Conservation (phyloP, 1,140 invertebrate genomes). For the Ectropis grisescens region DNA sequence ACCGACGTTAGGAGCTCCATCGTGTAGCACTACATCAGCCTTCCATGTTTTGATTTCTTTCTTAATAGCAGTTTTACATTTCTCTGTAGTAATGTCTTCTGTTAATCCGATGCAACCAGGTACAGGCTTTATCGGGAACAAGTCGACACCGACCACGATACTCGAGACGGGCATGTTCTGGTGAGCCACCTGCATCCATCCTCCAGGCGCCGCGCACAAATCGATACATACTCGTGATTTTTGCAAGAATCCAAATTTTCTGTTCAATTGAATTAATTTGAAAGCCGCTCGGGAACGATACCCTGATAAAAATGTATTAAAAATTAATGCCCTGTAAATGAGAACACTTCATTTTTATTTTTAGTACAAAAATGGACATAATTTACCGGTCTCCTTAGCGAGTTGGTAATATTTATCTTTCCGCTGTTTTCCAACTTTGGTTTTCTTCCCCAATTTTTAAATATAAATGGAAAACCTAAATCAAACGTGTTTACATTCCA, state of each 20-base stretch:
- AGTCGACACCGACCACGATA: slow-evolving; percentile 94
- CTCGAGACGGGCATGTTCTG: slow-evolving; percentile 98
- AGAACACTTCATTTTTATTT: no score
- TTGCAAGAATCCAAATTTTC: slow-evolving; percentile 98
- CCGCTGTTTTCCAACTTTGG: slow-evolving; percentile 97
- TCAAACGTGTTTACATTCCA: not conserved
- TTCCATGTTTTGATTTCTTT: slow-evolving; percentile 95
- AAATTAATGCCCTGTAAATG: no score
- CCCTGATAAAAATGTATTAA: no score
- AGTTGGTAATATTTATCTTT: slow-evolving; percentile 99
- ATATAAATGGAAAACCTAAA: slow-evolving; percentile 5
- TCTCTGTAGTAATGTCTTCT: slow-evolving; percentile 98
- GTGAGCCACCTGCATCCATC: slow-evolving; percentile 99
- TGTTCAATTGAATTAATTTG: slow-evolving; percentile 97
- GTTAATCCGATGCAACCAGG: slow-evolving; percentile 90
- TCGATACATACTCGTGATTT: slow-evolving; percentile 96
- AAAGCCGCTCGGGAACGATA: slow-evolving; percentile 98
- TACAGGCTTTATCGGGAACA: slow-evolving; percentile 95
- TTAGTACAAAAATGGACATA: no score
- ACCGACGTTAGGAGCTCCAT: slow-evolving; percentile 99
- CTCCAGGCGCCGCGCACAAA: slow-evolving; percentile 98
- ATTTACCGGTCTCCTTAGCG: slow-evolving; percentile 96
- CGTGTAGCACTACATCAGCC: slow-evolving; percentile 96
- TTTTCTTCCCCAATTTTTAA: slow-evolving; percentile 94
- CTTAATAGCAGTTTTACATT: slow-evolving; percentile 83